Percentiles rank a stretch among this genome's conserved stretches.
These are phyloP conservation scores for Octopus bimaculoides DNA, from an alignment of 1,140 invertebrate species.

Conservation along the genomic window DNA sequence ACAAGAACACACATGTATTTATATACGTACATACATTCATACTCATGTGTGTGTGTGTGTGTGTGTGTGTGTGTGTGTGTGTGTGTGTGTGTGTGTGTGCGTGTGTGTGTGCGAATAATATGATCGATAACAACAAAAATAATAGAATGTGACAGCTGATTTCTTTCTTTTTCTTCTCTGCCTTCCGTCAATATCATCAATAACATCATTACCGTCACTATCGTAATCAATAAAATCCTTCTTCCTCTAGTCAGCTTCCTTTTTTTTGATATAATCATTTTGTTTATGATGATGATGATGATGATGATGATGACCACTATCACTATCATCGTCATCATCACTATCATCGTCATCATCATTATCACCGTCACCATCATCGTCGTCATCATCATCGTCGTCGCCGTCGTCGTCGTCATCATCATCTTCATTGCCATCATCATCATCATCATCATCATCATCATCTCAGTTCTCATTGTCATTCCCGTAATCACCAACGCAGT, in stretches of 20 bases:
- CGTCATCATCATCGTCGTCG: no score
- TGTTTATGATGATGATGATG: no score
- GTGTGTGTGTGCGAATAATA: neutral
- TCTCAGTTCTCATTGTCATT: no score
- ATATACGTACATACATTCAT: neutral
- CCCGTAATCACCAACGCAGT: no score
- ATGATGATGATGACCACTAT: no score
- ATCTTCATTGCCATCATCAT: no score
- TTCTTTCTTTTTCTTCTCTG: neutral
- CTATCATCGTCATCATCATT: no score
- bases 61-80: neutral
- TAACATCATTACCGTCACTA: neutral
- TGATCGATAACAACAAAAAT: neutral
- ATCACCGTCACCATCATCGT: no score
- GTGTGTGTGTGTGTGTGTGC: neutral
- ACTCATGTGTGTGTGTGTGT: neutral
- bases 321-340: no score
- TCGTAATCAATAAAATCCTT: neutral
- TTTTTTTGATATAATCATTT: no score
- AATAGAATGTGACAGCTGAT: neutral
- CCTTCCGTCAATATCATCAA: neutral
- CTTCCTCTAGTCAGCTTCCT: neutral
- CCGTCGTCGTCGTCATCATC: no score
- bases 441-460: no score
- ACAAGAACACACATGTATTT: neutral